Base-by-base conservation (phyloP, 2,888 invertebrate genomes). In the Geophilus truncorum region DNA sequence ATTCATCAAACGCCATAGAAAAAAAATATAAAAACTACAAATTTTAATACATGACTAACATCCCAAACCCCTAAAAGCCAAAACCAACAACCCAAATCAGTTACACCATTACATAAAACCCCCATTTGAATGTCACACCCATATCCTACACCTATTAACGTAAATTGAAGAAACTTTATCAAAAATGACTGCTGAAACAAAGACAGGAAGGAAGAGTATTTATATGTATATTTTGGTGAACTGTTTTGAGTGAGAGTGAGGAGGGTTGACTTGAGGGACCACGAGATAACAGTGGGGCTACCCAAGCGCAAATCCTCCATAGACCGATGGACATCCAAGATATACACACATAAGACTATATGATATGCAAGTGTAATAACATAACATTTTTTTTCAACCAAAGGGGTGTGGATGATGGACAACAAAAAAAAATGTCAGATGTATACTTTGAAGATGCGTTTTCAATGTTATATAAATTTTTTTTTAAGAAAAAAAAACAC, bases 191-290 rank as follows among this genome's bases (percentile, higher is more conserved):
- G 70, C 15, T 70, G 70, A 70, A 70, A 70, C 70, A 70, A 70
- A 70, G 70, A 28, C 70, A 70, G 70, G 70, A 70, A 70, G 70
- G 70, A 70, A 70, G 70, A 70, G 70, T 70, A 70, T 70, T 70
- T 28, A 70, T 25, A 70, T 70, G 70, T 70, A 70, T 70, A 70
- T 70, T 70, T 70, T 70, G 70, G 70, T 25, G 70, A 70, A 70
- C 70, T 70, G 70, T 70, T 70, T 51, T 51, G 7, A 51, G 51
- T 70, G 70, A 15, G 70, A 70, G 70, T 7, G 70, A 57, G 57
- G 57, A 70, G 70, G 70, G 70, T 70, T 70, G 70, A 70, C 70
- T 25, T 70, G 70, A 70, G 70, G 70, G 70, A 70, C 70, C 70
- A 70, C 70, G 70, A 70, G 70, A 70, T 70, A 70, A 70, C 62